Evolutionary conservation across 1,140 invertebrate species (phyloP), one percentile per base, ranked within the genome.

Genomic region (Nilaparvata lugens): DNA sequence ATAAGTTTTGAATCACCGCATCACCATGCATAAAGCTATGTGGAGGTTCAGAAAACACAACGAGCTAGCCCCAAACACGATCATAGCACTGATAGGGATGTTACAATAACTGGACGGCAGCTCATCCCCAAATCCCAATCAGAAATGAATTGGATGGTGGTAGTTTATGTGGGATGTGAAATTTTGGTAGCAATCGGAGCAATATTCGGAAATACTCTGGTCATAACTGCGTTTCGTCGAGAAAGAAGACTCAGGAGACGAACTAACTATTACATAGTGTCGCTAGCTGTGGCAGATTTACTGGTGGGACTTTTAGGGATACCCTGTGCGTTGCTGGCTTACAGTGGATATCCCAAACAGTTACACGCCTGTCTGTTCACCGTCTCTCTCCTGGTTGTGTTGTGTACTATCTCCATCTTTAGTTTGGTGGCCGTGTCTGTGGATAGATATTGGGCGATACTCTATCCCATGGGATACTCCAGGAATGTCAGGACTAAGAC

Each of bases 381-480:
- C n/a, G 82, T 91, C 4, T 93, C 90, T 0, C 73, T 93, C 31
- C 77, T 95, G 61, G 82, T 95, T 57, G 87, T 94, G 42, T 76
- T 95, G 23, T 95, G 92, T 69, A 95, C 92, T 31, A 90, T 92
- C 65, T 93, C 90, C 65, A 95, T 95, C 63, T 90, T 95, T 69
- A 91, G 89, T 70, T 74, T 95, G 66, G 88, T 95, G 1, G 92
- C 90, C 2, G 91, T 95, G 3, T 91, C 89, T 18, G 82, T 94
- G 58, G 92, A 95, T 77, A 80, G 92, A 42, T 95, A 93, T 72
- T 93, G 91, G 91, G 91, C 92, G 13, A 94, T 95, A 62, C 78
- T 94, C 0, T 82, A 91, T 73, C 91, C 92, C 0, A 88, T 95
- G 84, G 86, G 85, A 60, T 95, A 95, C 72, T 91, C 90, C 0